These are phyloP conservation scores for Nyctibius grandis DNA, from an alignment of 2,797 vertebrate species.

Conservation along the genomic window DNA sequence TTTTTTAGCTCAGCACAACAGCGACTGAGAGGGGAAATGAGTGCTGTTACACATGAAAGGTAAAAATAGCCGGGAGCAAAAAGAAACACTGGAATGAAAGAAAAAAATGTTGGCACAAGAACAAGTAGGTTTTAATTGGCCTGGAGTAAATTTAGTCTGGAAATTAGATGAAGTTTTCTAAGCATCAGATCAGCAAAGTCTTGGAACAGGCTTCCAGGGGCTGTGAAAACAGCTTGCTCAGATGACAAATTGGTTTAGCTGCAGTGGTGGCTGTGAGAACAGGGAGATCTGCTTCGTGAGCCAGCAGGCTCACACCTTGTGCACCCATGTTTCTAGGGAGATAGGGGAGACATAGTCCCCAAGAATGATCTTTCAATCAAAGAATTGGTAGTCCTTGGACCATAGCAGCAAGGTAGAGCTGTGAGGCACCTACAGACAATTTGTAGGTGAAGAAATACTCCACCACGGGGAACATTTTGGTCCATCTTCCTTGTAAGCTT, in stretches of 20 bases:
- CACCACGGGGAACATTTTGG: background rate
- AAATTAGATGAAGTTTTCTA: constrained; percentile 38
- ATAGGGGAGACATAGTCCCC: background rate
- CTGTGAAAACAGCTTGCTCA: constrained; percentile 7
- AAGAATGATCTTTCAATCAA: background rate
- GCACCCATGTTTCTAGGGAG: background rate
- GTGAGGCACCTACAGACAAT: background rate
- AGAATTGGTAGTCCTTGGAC: background rate
- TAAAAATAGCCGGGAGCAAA: constrained; percentile 38
- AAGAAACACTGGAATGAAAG: background rate
- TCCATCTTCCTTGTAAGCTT: background rate
- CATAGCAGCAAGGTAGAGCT: background rate
- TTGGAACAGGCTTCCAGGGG: background rate
- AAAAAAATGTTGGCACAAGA: constrained; percentile 9
- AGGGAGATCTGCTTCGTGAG: background rate
- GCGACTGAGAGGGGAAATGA: background rate
- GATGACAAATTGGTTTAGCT: background rate
- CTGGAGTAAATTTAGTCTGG: constrained; percentile 42
- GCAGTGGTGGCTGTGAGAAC: background rate
- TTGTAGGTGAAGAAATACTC: background rate
- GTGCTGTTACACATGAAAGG: background rate
- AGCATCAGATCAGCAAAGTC: background rate
- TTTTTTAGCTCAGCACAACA: background rate
- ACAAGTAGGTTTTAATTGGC: constrained; percentile 46
- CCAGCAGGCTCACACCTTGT: background rate